Conservation (phyloP, 1,140 invertebrate genomes). For the Panulirus ornatus region DNA sequence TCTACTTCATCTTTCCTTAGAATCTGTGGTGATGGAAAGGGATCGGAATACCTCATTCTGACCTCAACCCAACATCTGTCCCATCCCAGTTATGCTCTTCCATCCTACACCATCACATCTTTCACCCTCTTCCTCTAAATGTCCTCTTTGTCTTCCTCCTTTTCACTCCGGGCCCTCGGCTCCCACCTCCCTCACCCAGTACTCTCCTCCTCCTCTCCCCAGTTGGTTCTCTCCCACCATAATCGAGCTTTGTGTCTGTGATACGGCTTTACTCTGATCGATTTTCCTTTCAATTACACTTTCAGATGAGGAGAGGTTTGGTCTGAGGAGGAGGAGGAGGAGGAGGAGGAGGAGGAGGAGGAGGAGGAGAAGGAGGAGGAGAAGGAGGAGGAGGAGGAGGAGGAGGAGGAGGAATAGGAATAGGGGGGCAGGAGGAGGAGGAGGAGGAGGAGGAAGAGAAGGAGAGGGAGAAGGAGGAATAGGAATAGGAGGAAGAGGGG, state of each 20-base stretch:
- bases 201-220: background rate
- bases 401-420: background rate
- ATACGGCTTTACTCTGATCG: slow-evolving; percentile 66
- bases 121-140: background rate
- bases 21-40: too few species aligned
- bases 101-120: background rate
- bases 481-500: background rate
- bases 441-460: background rate
- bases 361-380: background rate
- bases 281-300: slow-evolving; percentile 72
- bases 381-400: background rate
- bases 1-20: too few species aligned
- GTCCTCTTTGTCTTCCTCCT: background rate
- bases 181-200: background rate
- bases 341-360: slow-evolving; percentile 2
- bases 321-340: background rate
- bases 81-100: too few species aligned
- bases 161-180: too few species aligned
- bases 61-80: too few species aligned
- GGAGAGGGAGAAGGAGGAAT: slow-evolving; percentile 1
- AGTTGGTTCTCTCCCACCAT: slow-evolving; percentile 38
- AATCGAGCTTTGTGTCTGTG: slow-evolving; percentile 65
- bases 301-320: slow-evolving; percentile 40
- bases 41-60: too few species aligned
- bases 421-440: background rate